Evolutionary conservation across 2,113 vertebrate genomes (phyloP).

Genomic region (Hippoglossus stenolepis): DNA sequence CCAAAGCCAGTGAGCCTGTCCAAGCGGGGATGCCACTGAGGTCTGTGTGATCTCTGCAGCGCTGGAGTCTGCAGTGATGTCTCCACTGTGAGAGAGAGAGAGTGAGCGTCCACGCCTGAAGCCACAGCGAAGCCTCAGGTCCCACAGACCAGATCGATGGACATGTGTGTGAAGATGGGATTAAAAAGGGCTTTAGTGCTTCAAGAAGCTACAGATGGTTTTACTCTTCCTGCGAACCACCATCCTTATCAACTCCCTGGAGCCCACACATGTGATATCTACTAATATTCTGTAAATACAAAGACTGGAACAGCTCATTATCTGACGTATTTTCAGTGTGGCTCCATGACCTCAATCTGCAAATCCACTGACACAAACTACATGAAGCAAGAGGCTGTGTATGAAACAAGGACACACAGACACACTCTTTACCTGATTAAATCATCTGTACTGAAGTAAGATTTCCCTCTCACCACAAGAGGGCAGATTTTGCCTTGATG

Average conservation of each 20-base stretch:
- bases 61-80: slow-evolving; percentile 20
- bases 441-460: neutral
- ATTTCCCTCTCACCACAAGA: slow-evolving; percentile 68
- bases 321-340: neutral
- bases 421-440: neutral
- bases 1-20: slow-evolving; percentile 29
- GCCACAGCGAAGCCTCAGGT: slow-evolving; percentile 46
- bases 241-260: neutral
- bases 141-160: slow-evolving; percentile 12
- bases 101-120: slow-evolving; percentile 20
- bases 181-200: neutral
- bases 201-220: neutral
- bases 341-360: slow-evolving; percentile 18
- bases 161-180: neutral
- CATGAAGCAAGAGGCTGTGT: neutral
- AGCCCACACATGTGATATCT: neutral
- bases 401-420: neutral
- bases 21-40: slow-evolving; percentile 55
- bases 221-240: neutral
- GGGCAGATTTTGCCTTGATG: slow-evolving; percentile 63
- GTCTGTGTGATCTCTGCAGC: slow-evolving; percentile 65
- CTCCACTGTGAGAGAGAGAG: slow-evolving; percentile 20
- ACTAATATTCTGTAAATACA: neutral
- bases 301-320: neutral
- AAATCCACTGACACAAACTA: neutral